These are phyloP conservation scores for Erpornis zantholeuca DNA, from an alignment of 2,113 vertebrate species.

Conservation along the genomic window DNA sequence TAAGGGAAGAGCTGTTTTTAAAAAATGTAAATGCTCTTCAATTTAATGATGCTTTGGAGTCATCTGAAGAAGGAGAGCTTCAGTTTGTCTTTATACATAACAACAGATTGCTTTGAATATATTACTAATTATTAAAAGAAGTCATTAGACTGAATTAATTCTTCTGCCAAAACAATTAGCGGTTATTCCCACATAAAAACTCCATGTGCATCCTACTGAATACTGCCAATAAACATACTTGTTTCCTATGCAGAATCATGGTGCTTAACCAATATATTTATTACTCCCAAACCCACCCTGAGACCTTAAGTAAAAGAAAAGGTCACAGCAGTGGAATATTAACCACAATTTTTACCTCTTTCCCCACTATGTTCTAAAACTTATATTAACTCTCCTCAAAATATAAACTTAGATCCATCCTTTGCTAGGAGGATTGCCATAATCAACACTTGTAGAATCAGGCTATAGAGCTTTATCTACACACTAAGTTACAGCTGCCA, in stretches of 20 bases:
- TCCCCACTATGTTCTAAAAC: not conserved
- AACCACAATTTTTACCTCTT: not conserved
- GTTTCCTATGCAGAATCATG: not conserved
- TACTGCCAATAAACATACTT: not conserved
- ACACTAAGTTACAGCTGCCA: not conserved
- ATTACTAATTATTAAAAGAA: conserved; percentile 37
- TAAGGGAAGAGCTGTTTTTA: not conserved
- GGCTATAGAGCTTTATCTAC: not conserved
- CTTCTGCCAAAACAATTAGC: conserved; percentile 28
- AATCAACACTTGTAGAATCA: not conserved
- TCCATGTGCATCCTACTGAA: not conserved
- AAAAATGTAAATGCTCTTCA: not conserved
- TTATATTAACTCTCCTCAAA: not conserved
- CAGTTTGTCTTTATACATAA: conserved; percentile 19
- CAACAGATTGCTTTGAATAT: conserved; percentile 40
- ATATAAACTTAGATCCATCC: not conserved
- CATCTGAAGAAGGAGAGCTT: conserved; percentile 1
- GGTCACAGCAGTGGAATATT: not conserved
- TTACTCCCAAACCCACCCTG: not conserved
- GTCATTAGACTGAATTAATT: conserved; percentile 33
- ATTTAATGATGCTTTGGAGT: conserved; percentile 6
- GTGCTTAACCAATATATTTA: not conserved
- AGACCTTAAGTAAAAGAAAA: not conserved
- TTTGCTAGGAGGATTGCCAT: not conserved
- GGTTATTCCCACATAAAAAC: conserved; percentile 1